Evolutionary conservation across 2,113 vertebrate species (phyloP), one percentile per base, ranked within the genome.

Genomic region (Oreochromis aureus): DNA sequence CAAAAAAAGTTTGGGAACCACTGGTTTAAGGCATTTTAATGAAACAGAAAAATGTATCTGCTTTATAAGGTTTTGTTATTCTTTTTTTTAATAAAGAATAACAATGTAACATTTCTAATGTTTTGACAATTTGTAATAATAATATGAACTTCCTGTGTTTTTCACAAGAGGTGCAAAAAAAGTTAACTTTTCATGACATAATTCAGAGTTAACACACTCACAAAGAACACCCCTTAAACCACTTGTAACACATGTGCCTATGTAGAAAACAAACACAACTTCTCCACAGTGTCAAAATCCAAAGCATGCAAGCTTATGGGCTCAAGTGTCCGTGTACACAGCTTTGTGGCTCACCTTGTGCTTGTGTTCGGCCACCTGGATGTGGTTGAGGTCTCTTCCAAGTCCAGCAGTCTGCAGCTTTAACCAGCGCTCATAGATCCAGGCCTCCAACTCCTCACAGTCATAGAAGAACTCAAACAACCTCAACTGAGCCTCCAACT

Each of bases 371-470:
- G 96, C 93, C 22, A 93, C 87, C 85, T 94, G 83, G 87, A 97
- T 97, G 89, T 97, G 97, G 91, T 61, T 95, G 84, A 97, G 93
- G 88, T 98, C 97, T 59, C 93, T 93, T 27, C 97, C 97, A 10
- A 96, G 95, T 6, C 92, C 91, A 8, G 89, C 89, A 0, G 83
- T 94, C 87, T 97, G 96, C 86, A 97, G 89, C 41, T 95, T 84
- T 87, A 97, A 89, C 94, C 94, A 93, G 63, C 89, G 96, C 44
- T 98, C 97, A 56, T 91, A 96, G 55, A 98, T 86, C 98, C 98
- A 98, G 0, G 88, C 91, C 93, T 98, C 96, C 82, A 97, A 91
- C 71, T 98, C 98, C 84, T 97, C 97, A 88, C 97, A 97, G 90
- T 97, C 96, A 55, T 91, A 88, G 85, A 98, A 96, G 90, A 98